These are phyloP conservation scores for Pristionchus mayeri DNA, from an alignment of 2,888 invertebrate species.

Conservation along the genomic window DNA sequence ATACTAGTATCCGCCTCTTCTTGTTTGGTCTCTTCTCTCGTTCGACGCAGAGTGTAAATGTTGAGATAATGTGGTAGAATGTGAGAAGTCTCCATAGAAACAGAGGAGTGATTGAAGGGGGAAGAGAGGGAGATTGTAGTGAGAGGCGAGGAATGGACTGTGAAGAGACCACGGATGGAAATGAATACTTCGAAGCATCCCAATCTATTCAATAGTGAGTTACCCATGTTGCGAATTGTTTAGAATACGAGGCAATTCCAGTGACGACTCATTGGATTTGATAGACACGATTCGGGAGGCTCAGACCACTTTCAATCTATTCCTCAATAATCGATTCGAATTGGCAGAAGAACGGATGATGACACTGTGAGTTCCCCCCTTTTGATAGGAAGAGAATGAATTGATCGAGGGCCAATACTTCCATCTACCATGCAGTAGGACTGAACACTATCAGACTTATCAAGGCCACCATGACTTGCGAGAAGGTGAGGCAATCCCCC, in stretches of 20 bases:
- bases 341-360: conserved; percentile 87
- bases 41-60: neutral
- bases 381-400: neutral
- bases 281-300: conserved; percentile 85
- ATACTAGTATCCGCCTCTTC: no score
- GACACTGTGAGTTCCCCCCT: conserved; percentile 82
- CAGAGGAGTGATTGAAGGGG: neutral
- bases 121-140: neutral
- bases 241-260: no score
- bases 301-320: conserved; percentile 87
- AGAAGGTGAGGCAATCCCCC: conserved; percentile 80
- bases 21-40: neutral
- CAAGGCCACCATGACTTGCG: conserved; percentile 93
- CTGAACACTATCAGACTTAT: conserved; percentile 90
- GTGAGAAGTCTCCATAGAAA: conserved; percentile 29
- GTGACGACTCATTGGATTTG: conserved; percentile 77
- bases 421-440: conserved; percentile 93
- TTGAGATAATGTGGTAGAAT: neutral
- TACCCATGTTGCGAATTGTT: no score
- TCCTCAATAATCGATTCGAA: conserved; percentile 91
- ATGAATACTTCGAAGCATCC: conserved; percentile 31
- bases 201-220: conserved; percentile 20
- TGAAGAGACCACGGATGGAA: neutral
- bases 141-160: neutral
- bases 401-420: conserved; percentile 83